Evolutionary conservation across 2,888 invertebrate species (phyloP), one percentile per base, ranked within the genome.

Genomic region (Drosophila kanekoi): DNA sequence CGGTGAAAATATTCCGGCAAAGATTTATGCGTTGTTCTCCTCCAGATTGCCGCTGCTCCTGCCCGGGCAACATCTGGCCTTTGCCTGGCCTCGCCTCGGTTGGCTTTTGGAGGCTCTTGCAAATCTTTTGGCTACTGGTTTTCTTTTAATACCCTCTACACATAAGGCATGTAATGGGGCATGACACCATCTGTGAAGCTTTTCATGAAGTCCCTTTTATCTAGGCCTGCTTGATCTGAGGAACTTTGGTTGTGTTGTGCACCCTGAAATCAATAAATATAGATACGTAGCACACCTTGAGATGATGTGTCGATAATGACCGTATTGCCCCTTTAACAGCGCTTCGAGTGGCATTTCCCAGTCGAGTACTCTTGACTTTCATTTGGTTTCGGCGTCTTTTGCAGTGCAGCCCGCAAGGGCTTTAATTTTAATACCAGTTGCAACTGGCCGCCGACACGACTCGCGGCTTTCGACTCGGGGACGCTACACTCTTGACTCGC

Each of bases 11-110:
- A 48, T 28, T 59, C 59, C 61, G 59, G 60, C 62, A 38, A 83
- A 86, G 90, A 90, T 90, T 90, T 90, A 90, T 90, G 48, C n/a
- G 20, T 35, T 35, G 61, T 40, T 56, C 61, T 52, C 38, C 62
- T 52, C 45, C 70, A 62, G 59, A 43, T 37, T 48, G 48, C 52
- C 58, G 33, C 57, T 23, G 43, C 1, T 32, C 23, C 18, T 53
- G 20, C 16, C 28, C 45, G 28, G n/a, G 40, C 33, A 28, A 45
- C 18, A 43, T 40, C 33, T 64, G 47, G 64, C 44, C 41, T 45
- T 23, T 49, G 33, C 40, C 41, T 38, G 37, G 49, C 16, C 16
- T 52, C 38, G 41, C 20, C 40, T 6, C 28, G 32, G 44, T 38
- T 57, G 32, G 43, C n/a, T 33, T 28, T 35, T 49, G 16, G 28